Base-by-base conservation (phyloP, 2,797 vertebrate genomes). In the Argyrosomus regius region DNA sequence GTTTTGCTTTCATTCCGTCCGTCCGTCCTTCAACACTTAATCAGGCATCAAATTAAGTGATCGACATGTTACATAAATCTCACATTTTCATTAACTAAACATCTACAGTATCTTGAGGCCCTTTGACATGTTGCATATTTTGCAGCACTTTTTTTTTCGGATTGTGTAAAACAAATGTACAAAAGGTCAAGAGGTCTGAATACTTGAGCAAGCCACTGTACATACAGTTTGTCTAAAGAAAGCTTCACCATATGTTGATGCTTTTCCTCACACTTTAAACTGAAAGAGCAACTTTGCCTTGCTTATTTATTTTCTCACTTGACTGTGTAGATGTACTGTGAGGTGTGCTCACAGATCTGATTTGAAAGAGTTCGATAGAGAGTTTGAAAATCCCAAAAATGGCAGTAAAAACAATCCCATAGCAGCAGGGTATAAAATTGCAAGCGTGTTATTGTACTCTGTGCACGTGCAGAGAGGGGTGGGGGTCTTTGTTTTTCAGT, bases 161-260 rank as follows among this genome's bases (percentile, higher is more conserved):
- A 56, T 66, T 82, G 67, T 63, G 77, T 53, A 46, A 72, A 72
- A 41, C 31, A 68, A 75, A 74, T 82, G 7, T 69, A 59, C 57
- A 62, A 64, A 78, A 86, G 82, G 83, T 87, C 81, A 87, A 64
- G n/a, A 84, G 87, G 85, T 78, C 75, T 73, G 57, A 87, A 59
- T 81, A 49, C 45, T 83, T 48, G 12, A 65, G 28, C 18, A 24
- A 50, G 43, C 45, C 7, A 31, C 59, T 78, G 39, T 39, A 53
- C 67, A 73, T 68, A 24, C n/a, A 52, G 16, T 75, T 59, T 50
- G 35, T 66, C 20, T 68, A 59, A 69, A 57, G 63, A 66, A 39
- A 39, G 35, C 35, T 59, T 78, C 20, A 50, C 65, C 59, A 65
- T 77, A 58, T 83, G 70, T 78, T 63, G 6, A 54, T 56, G 50